Conservation (phyloP, 2,888 invertebrate genomes). For the Dryococelus australis region DNA sequence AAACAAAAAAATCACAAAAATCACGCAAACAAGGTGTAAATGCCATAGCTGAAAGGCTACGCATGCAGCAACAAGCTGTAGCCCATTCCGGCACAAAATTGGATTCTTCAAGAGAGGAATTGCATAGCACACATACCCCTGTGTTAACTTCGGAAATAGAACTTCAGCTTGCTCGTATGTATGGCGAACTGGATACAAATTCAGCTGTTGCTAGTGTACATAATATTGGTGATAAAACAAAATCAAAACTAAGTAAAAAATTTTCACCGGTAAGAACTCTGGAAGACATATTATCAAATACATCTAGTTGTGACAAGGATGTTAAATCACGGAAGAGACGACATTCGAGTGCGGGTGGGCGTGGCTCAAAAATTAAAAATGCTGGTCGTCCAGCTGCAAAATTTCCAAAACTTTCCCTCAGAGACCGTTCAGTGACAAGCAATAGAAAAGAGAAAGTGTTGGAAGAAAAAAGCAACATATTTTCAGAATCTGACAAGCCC, state of each 20-base stretch:
- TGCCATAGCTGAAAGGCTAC: neutral
- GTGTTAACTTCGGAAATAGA: neutral
- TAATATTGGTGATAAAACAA: neutral
- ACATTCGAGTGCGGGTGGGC: neutral
- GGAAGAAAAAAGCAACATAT: neutral
- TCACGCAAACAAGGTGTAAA: neutral
- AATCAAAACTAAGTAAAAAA: neutral
- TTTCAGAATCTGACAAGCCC: neutral
- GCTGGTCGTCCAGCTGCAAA: neutral
- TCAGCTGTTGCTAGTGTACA: neutral
- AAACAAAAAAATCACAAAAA: neutral
- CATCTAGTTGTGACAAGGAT: neutral
- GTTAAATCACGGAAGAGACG: neutral
- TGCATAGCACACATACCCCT: neutral
- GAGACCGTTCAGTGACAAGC: neutral
- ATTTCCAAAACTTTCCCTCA: slow-evolving; percentile 3
- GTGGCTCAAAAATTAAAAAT: neutral
- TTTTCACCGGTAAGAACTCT: neutral
- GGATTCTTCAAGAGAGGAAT: neutral
- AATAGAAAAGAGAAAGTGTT: neutral
- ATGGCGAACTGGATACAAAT: neutral
- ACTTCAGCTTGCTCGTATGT: neutral
- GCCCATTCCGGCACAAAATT: neutral
- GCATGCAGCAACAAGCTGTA: neutral
- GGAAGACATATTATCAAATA: neutral